Base-by-base conservation (phyloP, 2,888 invertebrate genomes). In the Mactromeris polynyma region DNA sequence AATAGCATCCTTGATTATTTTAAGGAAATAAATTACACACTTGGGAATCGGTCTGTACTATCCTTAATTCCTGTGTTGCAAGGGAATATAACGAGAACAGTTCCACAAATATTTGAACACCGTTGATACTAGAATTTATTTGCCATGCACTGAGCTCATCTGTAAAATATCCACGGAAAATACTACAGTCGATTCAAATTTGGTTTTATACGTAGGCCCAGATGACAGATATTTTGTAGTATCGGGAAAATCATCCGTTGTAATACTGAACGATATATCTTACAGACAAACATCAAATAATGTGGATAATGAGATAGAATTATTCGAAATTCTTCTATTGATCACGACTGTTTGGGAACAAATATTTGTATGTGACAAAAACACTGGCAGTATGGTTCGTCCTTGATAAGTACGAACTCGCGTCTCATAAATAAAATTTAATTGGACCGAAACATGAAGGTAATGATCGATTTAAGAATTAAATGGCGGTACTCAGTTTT, bases 41-140 rank as follows among this genome's bases (percentile, higher is more conserved):
- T 33, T 19, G 73, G 31, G 36, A 73, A 73, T 26, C 58, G 58
- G n/a, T 26, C 2, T 26, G 33, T 33, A 33, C 17, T 36, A 36
- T 73, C 19, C 73, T 33, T 33, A 73, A 73, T 73, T 73, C 73
- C 73, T 26, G 11, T 17, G 73, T 73, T 73, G 73, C 73, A 64
- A 26, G 9, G 58, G 26, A 64, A 64, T 11, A 73, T 33, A 36
- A 33, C 17, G 31, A 73, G 33, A 33, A 36, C 36, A 26, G 17
- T 19, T 73, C 73, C 36, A 36, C 73, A 36, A 73, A 36, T 73
- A 33, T 64, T 64, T 64, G 58, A 73, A 73, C 31, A 36, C 36
- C 73, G 36, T 33, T 31, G 73, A 73, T 36, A 73, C 36, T 33
- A 36, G 6, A 73, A 26, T 19, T 36, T 73, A 4, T 73, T 33